phyloP scores from a whole-genome alignment of 2,888 invertebrate genomes.

The Temnothorax unifasciatus region DNA sequence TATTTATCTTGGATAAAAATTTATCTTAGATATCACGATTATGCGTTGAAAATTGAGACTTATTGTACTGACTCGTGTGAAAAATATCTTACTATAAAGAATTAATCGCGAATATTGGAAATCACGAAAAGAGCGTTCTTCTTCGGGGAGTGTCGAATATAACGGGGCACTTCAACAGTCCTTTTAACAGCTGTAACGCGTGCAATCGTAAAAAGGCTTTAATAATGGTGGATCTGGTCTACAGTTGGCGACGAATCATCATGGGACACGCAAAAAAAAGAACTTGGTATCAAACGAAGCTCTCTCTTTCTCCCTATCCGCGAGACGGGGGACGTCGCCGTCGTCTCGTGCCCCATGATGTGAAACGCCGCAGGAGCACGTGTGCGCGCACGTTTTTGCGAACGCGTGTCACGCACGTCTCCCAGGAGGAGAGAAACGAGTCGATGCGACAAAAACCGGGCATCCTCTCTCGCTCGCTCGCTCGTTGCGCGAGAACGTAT shows the following conservation, averaged over 20 bases:
- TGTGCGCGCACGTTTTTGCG: constrained; percentile 74
- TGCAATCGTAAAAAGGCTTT: constrained; percentile 22
- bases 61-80: neutral
- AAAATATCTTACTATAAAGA: neutral
- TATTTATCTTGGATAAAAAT: neutral
- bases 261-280: neutral
- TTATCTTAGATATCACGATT: neutral
- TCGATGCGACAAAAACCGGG: constrained; percentile 63
- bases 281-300: constrained; percentile 24
- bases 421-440: constrained; percentile 73
- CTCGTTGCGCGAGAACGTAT: constrained; percentile 18
- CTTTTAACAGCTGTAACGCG: neutral
- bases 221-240: constrained; percentile 36
- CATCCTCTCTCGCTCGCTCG: constrained; percentile 11
- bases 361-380: constrained; percentile 68
- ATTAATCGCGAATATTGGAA: too few species aligned
- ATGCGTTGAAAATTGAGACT: neutral
- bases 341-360: constrained; percentile 69
- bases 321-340: constrained; percentile 73
- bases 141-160: neutral
- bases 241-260: constrained; percentile 43
- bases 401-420: constrained; percentile 70
- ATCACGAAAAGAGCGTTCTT: neutral
- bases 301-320: constrained; percentile 18
- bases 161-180: neutral